Conservation (phyloP, 2,797 vertebrate species). For the Acomys russatus region DNA sequence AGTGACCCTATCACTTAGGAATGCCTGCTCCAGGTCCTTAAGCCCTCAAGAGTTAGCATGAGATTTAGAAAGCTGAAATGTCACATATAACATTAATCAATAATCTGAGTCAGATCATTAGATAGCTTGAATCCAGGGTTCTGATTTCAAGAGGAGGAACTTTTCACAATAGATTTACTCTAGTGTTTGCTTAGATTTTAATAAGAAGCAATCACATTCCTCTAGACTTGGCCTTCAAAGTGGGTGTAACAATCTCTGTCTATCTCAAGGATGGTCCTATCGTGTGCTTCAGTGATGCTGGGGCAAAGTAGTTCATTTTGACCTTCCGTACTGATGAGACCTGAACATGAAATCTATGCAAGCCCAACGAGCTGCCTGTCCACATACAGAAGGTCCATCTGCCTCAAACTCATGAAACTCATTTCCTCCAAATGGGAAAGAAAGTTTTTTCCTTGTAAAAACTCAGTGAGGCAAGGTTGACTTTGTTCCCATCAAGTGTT, state of each 20-base stretch:
- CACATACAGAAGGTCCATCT: slow-evolving; percentile 16
- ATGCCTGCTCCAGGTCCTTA: background rate
- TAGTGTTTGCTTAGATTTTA: background rate
- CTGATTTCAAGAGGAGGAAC: background rate
- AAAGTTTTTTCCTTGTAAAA: background rate
- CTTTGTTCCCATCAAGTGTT: background rate
- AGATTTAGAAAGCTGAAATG: background rate
- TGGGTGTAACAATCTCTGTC: background rate
- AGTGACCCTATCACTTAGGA: background rate
- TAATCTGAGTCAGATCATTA: background rate
- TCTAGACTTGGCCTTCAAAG: background rate
- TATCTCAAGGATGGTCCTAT: background rate
- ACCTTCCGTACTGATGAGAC: background rate
- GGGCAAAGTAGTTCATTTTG: background rate
- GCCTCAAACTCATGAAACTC: background rate
- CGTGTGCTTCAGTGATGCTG: background rate
- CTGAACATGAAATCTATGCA: background rate
- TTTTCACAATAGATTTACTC: background rate
- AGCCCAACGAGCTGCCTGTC: background rate
- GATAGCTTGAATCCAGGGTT: background rate
- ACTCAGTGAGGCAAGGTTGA: background rate
- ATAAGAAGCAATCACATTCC: background rate
- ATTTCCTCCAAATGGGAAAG: slow-evolving; percentile 53
- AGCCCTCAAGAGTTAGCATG: background rate
- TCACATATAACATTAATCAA: background rate